These are phyloP conservation scores for Oryzias javanicus DNA, from an alignment of 2,113 vertebrate genomes.

Conservation along the genomic window DNA sequence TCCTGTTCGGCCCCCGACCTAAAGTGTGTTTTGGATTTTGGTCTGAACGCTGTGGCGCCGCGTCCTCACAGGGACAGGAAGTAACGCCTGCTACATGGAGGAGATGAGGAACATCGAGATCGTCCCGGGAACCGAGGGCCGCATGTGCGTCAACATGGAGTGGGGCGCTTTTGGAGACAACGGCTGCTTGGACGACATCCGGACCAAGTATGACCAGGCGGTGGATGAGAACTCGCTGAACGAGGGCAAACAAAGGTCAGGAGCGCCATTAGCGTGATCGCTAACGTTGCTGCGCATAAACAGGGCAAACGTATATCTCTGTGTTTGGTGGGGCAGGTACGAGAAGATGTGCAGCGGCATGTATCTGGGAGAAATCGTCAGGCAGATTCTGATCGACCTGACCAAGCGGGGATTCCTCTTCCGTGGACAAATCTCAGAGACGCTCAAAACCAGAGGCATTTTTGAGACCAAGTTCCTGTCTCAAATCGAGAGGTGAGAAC, in stretches of 20 bases:
- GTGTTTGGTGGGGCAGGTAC: slow-evolving; percentile 72
- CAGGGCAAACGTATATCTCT: neutral
- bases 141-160: slow-evolving; percentile 92
- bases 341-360: slow-evolving; percentile 99
- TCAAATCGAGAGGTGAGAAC: slow-evolving; percentile 90
- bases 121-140: slow-evolving; percentile 85
- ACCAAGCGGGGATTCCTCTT: slow-evolving; percentile 95
- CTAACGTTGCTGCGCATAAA: neutral
- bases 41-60: neutral
- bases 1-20: too few species aligned
- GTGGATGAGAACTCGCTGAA: slow-evolving; percentile 97
- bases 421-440: slow-evolving; percentile 95
- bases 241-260: slow-evolving; percentile 91
- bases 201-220: slow-evolving; percentile 87
- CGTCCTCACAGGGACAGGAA: slow-evolving; percentile 83
- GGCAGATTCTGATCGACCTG: slow-evolving; percentile 95
- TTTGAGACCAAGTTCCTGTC: slow-evolving; percentile 99
- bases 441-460: slow-evolving; percentile 92
- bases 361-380: slow-evolving; percentile 98
- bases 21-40: too few species aligned
- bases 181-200: slow-evolving; percentile 94
- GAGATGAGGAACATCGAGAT: slow-evolving; percentile 86
- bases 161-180: slow-evolving; percentile 91
- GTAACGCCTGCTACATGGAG: slow-evolving; percentile 94
- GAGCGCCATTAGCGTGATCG: neutral